These are phyloP conservation scores for Setipinna tenuifilis DNA, from an alignment of 2,797 vertebrate species.

Conservation along the genomic window DNA sequence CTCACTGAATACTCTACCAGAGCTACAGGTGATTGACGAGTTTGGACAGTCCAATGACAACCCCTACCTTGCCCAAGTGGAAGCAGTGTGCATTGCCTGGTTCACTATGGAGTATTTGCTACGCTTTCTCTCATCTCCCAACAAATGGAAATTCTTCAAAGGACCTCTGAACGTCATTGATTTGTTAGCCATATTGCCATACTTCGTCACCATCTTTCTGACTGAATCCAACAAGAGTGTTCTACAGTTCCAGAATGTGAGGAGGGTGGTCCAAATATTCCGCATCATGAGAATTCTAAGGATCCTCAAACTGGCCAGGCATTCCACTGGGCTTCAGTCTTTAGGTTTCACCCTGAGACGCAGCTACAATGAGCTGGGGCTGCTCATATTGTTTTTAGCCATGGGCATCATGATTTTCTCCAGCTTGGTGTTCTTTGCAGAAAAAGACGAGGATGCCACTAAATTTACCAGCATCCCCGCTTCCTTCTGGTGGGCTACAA, in stretches of 20 bases:
- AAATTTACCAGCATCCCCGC: conserved; percentile 99
- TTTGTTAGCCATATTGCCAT: conserved; percentile 94
- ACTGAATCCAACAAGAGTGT: conserved; percentile 98
- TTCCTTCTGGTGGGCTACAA: conserved; percentile 99
- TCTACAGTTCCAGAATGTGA: conserved; percentile 96
- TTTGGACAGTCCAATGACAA: conserved; percentile 96
- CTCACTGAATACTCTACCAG: conserved; percentile 96
- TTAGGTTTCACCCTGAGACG: conserved; percentile 94
- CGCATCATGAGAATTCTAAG: conserved; percentile 97
- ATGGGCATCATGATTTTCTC: conserved; percentile 99
- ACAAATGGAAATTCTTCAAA: conserved; percentile 98
- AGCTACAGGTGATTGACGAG: conserved; percentile 93
- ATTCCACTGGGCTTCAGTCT: conserved; percentile 97
- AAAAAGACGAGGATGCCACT: conserved; percentile 96
- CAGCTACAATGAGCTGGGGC: conserved; percentile 95
- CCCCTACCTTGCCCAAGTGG: conserved; percentile 91
- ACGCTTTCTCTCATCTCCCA: conserved; percentile 94
- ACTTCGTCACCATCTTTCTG: conserved; percentile 96
- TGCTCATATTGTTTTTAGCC: conserved; percentile 95
- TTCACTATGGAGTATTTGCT: conserved; percentile 98
- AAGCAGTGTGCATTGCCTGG: conserved; percentile 98
- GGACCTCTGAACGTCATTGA: conserved; percentile 97
- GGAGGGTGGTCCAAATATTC: conserved; percentile 97
- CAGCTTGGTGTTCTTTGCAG: conserved; percentile 98
- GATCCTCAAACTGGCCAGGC: conserved; percentile 95